phyloP scores from a whole-genome alignment of 2,797 vertebrate species.

The Glyptemys insculpta region DNA sequence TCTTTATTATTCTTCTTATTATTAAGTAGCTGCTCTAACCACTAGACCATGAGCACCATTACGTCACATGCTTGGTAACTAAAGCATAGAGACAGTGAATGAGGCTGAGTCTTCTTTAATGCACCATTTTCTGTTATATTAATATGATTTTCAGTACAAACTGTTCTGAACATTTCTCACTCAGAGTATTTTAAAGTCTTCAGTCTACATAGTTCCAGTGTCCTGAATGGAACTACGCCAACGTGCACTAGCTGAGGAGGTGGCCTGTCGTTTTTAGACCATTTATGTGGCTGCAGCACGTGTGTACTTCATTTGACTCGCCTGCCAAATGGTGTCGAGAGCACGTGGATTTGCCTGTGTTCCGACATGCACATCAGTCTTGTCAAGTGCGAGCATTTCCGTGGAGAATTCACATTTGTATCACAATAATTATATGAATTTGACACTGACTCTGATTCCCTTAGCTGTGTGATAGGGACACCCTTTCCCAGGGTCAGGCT shows the following conservation, averaged over 20 bases:
- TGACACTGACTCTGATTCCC: not conserved
- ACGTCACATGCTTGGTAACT: not conserved
- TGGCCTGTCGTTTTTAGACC: not conserved
- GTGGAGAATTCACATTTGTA: not conserved
- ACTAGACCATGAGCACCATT: accelerated
- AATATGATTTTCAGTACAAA: constrained; percentile 37
- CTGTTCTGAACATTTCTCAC: not conserved
- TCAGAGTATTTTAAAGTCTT: not conserved
- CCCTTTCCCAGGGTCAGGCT: not conserved
- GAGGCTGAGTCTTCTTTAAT: not conserved
- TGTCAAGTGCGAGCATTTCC: not conserved
- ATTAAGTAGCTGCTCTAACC: not conserved
- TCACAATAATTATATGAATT: not conserved
- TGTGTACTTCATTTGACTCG: not conserved
- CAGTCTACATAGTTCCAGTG: not conserved
- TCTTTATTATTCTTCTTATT: not conserved
- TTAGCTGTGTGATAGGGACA: accelerated
- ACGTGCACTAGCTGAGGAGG: accelerated
- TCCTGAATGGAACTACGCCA: accelerated
- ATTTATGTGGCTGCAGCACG: not conserved
- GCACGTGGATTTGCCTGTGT: not conserved
- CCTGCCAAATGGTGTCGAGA: accelerated
- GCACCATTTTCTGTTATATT: not conserved
- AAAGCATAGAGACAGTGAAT: not conserved
- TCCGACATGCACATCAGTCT: accelerated